Percentiles rank a stretch among this genome's conserved stretches.
Conservation (phyloP, 2,113 vertebrate species). For the Protobothrops flavoviridis region DNA sequence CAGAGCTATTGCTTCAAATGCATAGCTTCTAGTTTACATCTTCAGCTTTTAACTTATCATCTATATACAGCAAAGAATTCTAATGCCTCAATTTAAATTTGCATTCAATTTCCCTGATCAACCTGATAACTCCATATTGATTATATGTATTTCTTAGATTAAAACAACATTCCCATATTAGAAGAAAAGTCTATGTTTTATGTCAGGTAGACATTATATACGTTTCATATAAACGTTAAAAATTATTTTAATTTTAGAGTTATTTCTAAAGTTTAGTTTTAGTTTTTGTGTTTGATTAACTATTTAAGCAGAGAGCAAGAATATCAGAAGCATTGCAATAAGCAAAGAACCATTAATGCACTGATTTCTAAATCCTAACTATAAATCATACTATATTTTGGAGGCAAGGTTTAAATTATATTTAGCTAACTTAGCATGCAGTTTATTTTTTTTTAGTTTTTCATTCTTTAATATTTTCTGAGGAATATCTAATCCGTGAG, state of each 20-base stretch:
- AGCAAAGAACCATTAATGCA: background rate
- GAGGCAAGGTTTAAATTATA: background rate
- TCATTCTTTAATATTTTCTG: slow-evolving; percentile 70
- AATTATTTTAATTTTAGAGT: background rate
- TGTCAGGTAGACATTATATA: background rate
- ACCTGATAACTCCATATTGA: background rate
- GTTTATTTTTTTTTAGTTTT: slow-evolving; percentile 67
- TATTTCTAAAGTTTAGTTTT: background rate
- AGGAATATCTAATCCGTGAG: background rate
- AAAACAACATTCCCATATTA: background rate
- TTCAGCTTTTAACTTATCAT: background rate
- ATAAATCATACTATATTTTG: background rate
- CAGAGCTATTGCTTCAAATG: background rate
- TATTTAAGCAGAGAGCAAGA: background rate
- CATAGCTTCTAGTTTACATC: background rate
- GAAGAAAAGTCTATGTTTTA: background rate
- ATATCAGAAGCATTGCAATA: background rate
- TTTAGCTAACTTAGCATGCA: slow-evolving; percentile 58
- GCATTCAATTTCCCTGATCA: background rate
- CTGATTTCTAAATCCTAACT: background rate
- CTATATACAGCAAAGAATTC: background rate
- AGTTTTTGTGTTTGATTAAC: background rate
- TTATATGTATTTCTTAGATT: background rate
- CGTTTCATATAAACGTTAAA: background rate
- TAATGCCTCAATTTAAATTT: background rate